Evolutionary conservation across 2,113 vertebrate species (phyloP), one percentile per base, ranked within the genome.

Genomic region (Phalacrocorax pelagicus): DNA sequence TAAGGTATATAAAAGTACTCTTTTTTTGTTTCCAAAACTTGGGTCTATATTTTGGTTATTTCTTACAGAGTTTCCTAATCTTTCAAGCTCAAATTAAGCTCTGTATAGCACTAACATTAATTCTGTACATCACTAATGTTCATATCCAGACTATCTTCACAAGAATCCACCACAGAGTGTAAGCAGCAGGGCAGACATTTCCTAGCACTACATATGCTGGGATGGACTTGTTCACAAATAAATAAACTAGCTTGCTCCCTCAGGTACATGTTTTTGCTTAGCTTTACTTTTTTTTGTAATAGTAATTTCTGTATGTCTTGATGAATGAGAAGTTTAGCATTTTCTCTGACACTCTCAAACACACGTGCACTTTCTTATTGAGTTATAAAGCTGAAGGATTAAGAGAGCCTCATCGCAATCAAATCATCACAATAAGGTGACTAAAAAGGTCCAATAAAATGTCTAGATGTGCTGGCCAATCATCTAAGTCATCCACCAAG

Each of bases 381-480:
- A 83, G 32, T 70, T 90, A 92, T 51, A 51, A 88, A 78, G 42
- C 12, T 77, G 32, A 85, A 88, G 27, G 63, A 65, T 10, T 58
- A 4, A 47, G 18, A 36, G 8, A 17, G 12, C 81, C 51, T 86
- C 67, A 73, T 2, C 67, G 42, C n/a, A 77, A 88, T 62, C 67
- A 81, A 83, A 90, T 47, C 5, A 88, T 52, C 59, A 80, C 16
- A 81, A 73, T 8, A 38, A 82, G 57, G 23, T 47, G 23, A 40
- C n/a, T 74, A 59, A 63, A 96, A 73, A 51, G 78, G 79, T 93
- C 36, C 88, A 90, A 69, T 70, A 72, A 92, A 93, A 90, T 32
- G 18, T 81, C 63, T 63, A 36, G 46, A 83, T 62, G 12, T 63
- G 40, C 34, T 66, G 47, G 27, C 6, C 49, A 75, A 24, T 77